Evolutionary conservation across 2,888 invertebrate genomes (phyloP).

Genomic region (Clunio marinus): DNA sequence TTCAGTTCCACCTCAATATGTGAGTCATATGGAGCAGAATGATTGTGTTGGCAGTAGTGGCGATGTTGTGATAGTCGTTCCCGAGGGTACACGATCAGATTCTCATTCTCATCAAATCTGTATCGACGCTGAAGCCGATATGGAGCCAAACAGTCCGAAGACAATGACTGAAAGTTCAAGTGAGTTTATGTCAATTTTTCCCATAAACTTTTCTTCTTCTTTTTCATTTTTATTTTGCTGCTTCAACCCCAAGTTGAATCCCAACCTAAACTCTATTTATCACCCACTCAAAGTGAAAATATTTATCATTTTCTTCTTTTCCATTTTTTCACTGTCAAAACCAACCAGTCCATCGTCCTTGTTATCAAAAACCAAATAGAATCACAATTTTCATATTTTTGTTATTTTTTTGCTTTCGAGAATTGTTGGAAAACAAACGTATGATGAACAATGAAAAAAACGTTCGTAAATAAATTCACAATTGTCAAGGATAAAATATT

Average conservation of each 20-base stretch:
- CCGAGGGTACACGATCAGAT: slow-evolving; percentile 47
- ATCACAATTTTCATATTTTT: too few species aligned
- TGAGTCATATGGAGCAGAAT: slow-evolving; percentile 44
- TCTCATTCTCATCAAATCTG: slow-evolving; percentile 42
- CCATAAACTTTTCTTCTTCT: slow-evolving; percentile 1
- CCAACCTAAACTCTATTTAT: not conserved
- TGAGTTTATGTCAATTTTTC: slow-evolving; percentile 48
- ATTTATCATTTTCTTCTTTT: too few species aligned
- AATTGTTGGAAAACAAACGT: too few species aligned
- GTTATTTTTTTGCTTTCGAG: too few species aligned
- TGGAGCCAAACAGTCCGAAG: slow-evolving; percentile 56
- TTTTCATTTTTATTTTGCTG: not conserved
- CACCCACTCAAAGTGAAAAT: not conserved
- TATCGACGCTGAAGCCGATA: slow-evolving; percentile 44
- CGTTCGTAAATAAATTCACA: too few species aligned
- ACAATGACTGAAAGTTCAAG: slow-evolving; percentile 64
- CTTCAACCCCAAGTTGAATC: not conserved
- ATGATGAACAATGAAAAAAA: too few species aligned
- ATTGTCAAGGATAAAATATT: too few species aligned
- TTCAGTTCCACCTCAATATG: slow-evolving; percentile 52
- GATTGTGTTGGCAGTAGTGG: slow-evolving; percentile 47
- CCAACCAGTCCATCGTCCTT: not conserved
- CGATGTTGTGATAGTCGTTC: slow-evolving; percentile 56
- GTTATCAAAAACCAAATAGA: too few species aligned
- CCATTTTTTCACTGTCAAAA: too few species aligned